Evolutionary conservation across 30 jellyfish, hydroid and myxozoan species (phyloP).

Genomic region (Nemopilema nomurai): DNA sequence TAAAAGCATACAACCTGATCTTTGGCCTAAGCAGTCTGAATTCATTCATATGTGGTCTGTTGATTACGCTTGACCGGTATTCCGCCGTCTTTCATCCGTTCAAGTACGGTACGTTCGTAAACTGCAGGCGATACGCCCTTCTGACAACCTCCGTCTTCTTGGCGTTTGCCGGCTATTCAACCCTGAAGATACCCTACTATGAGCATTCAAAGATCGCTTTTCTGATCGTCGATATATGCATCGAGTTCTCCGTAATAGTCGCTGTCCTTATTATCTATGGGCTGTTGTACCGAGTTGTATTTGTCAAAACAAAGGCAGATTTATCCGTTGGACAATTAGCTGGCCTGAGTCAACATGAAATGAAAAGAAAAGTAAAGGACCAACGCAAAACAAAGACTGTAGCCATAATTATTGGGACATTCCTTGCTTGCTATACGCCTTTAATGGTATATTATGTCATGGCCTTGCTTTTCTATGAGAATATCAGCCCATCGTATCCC

Average conservation of each 20-base stretch:
- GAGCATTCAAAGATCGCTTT: constrained; percentile 13
- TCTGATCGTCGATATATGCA: constrained; percentile 15
- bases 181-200: constrained; percentile 7
- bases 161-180: constrained; percentile 9
- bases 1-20: constrained; percentile 12
- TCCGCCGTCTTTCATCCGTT: constrained; percentile 50
- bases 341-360: background rate
- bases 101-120: constrained; percentile 17
- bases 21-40: constrained; percentile 46
- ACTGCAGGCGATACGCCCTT: constrained; percentile 6
- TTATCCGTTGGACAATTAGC: background rate
- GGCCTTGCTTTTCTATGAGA: constrained; percentile 8
- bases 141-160: constrained; percentile 1
- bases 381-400: constrained; percentile 18
- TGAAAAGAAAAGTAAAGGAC: background rate
- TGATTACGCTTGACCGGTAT: constrained; percentile 50
- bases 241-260: constrained; percentile 17
- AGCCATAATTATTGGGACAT: constrained; percentile 4
- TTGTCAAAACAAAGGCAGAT: constrained; percentile 10
- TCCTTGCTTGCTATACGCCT: constrained; percentile 26
- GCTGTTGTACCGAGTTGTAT: constrained; percentile 18
- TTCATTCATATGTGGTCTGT: constrained; percentile 33
- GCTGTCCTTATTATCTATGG: constrained; percentile 28
- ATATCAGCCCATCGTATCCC: constrained; percentile 10
- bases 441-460: constrained; percentile 16